Percentiles rank a stretch among this genome's conserved stretches.
Evolutionary conservation across 2,797 vertebrate species (phyloP).

Genomic region (Tarsius wallacei): DNA sequence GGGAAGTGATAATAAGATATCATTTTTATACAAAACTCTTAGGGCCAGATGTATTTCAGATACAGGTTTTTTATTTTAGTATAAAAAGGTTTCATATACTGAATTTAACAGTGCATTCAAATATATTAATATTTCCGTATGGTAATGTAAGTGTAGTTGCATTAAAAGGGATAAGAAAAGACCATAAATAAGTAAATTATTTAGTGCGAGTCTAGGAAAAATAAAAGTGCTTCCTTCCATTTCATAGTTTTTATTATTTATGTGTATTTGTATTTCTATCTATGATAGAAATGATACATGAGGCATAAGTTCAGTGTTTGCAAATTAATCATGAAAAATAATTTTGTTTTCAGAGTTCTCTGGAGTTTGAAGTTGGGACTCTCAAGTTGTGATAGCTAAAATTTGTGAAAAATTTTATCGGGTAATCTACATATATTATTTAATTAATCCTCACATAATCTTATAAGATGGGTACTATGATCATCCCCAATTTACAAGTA

Average conservation of each 20-base stretch:
- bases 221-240: not conserved
- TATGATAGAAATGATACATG: too few species aligned
- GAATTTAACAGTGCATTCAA: not conserved
- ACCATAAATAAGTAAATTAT: not conserved
- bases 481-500: not conserved
- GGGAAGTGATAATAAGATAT: not conserved
- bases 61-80: not conserved
- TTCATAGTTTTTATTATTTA: not conserved
- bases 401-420: not conserved
- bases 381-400: not conserved
- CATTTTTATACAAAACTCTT: not conserved
- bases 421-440: not conserved
- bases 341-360: not conserved
- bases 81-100: not conserved
- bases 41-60: not conserved
- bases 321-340: not conserved
- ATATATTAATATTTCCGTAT: not conserved
- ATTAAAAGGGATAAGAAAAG: not conserved
- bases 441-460: not conserved
- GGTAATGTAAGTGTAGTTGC: not conserved
- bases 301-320: not conserved
- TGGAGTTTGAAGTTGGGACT: not conserved
- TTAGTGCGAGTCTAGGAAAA: slow-evolving; percentile 14
- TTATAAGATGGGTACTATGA: not conserved
- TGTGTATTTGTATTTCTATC: not conserved